A percentile compares a stretch with the other conserved stretches of the same genome.
Conservation (phyloP, 2,888 invertebrate species). For the Mayetiola destructor region DNA sequence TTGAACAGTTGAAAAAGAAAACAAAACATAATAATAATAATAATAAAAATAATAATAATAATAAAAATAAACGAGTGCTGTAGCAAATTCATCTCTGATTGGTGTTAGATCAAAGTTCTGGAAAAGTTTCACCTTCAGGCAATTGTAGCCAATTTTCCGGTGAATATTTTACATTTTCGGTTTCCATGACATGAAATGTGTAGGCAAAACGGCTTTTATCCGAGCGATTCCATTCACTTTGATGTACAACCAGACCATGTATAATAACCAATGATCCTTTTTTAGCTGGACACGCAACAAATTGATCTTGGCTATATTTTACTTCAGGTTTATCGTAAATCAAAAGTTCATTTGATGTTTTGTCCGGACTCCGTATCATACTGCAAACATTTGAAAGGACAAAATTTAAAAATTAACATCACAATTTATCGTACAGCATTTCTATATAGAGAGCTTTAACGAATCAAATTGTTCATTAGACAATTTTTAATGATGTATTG, state of each 20-base stretch:
- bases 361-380: conserved; percentile 54
- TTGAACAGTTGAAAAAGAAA: no score
- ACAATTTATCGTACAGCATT: neutral
- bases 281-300: conserved; percentile 61
- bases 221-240: conserved; percentile 75
- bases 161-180: conserved; percentile 55
- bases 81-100: no score
- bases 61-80: neutral
- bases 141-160: conserved; percentile 77
- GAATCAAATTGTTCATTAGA: neutral
- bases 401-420: neutral
- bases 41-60: neutral
- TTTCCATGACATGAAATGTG: conserved; percentile 87
- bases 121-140: conserved; percentile 51
- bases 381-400: conserved; percentile 23
- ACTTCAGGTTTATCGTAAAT: conserved; percentile 55
- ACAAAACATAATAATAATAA: neutral
- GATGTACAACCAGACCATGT: conserved; percentile 87
- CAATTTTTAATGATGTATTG: neutral
- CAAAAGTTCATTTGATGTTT: conserved; percentile 42
- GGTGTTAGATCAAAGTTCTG: conserved; percentile 49
- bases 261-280: conserved; percentile 71
- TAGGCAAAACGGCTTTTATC: conserved; percentile 78
- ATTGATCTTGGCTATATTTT: conserved; percentile 56
- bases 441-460: no score